Percentiles rank a stretch among this genome's conserved stretches.
Evolutionary conservation across 2,888 invertebrate genomes (phyloP).

Genomic region (Limnephilus marmoratus): DNA sequence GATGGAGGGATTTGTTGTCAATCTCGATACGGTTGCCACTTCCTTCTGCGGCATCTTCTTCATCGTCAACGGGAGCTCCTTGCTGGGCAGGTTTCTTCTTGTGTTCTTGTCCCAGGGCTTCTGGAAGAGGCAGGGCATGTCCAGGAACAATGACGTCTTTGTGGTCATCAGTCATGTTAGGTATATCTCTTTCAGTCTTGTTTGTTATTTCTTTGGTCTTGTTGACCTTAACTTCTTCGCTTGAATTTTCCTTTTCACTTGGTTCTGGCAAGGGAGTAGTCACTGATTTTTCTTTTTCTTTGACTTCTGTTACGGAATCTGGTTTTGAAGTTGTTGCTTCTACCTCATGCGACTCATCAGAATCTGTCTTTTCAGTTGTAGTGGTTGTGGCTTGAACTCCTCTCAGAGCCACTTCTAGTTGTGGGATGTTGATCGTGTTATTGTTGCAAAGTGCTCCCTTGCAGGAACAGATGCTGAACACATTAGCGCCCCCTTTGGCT

Average conservation of each 20-base stretch:
- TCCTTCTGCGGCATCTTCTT: conserved; percentile 64
- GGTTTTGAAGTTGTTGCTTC: conserved; percentile 23
- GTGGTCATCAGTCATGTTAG: conserved; percentile 20
- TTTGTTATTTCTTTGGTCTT: conserved; percentile 33
- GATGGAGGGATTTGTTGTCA: conserved; percentile 50
- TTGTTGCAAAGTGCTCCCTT: conserved; percentile 60
- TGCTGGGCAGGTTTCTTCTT: conserved; percentile 56
- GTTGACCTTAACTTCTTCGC: conserved; percentile 39
- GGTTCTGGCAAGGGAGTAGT: neutral
- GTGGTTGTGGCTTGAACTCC: neutral
- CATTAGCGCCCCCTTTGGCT: neutral
- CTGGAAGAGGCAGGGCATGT: conserved; percentile 61
- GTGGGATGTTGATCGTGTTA: conserved; percentile 8
- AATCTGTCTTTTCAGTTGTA: conserved; percentile 29
- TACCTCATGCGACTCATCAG: neutral
- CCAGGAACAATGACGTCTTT: conserved; percentile 47
- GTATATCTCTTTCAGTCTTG: conserved; percentile 40
- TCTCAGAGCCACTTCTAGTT: conserved; percentile 23
- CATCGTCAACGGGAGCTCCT: conserved; percentile 65
- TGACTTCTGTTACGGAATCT: neutral
- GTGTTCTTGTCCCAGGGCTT: conserved; percentile 64
- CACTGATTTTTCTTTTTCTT: neutral
- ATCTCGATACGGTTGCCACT: conserved; percentile 60
- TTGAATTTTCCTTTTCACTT: conserved; percentile 16
- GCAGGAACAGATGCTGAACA: conserved; percentile 58